Conservation (phyloP, 1,140 invertebrate genomes). For the Wasmannia auropunctata region DNA sequence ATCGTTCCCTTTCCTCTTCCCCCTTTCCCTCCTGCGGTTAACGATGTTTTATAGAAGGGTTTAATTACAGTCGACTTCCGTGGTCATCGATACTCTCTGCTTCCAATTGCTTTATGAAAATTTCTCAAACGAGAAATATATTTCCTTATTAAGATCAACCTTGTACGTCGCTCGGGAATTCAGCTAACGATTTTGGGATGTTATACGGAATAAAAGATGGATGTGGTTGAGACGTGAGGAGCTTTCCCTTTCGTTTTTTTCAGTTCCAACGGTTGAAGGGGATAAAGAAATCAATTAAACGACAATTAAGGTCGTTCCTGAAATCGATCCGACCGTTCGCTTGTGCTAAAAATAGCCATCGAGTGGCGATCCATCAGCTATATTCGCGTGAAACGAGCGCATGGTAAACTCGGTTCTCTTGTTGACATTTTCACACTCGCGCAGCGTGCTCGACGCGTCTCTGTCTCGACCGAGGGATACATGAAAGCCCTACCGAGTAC, state of each 20-base stretch:
- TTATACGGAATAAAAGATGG: not conserved
- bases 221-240: not conserved
- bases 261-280: not conserved
- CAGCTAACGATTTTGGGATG: not conserved
- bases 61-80: conserved; percentile 23
- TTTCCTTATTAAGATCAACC: too few species aligned
- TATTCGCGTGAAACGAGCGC: not conserved
- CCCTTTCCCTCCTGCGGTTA: not conserved
- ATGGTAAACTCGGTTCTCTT: not conserved
- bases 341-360: not conserved
- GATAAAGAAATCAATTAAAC: conserved; percentile 14
- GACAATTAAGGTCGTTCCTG: not conserved
- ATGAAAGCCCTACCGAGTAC: not conserved
- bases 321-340: not conserved
- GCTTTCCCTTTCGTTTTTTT: not conserved
- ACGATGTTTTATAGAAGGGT: conserved; percentile 20
- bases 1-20: not conserved
- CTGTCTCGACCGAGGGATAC: not conserved
- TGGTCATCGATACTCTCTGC: not conserved
- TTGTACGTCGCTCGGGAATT: not conserved
- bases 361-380: not conserved
- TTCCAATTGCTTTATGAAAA: not conserved
- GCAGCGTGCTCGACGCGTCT: too few species aligned
- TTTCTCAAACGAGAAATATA: not conserved
- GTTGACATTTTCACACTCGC: not conserved